These are phyloP conservation scores for Drosophila quadrilineata DNA, from an alignment of 1,140 invertebrate species.

Conservation along the genomic window DNA sequence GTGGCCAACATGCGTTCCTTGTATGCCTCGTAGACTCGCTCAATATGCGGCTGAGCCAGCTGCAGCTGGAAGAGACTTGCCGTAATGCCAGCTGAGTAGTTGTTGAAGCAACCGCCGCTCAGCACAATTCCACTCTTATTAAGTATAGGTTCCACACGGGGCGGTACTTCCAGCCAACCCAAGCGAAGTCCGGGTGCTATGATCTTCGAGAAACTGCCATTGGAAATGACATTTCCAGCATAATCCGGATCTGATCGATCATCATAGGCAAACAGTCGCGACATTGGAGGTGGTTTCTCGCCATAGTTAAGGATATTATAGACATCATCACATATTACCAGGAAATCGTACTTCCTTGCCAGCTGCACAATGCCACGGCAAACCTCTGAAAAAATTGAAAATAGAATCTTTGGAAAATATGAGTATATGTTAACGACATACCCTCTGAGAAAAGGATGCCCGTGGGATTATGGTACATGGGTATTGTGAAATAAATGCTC, in stretches of 20 bases:
- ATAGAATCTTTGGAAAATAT: not conserved
- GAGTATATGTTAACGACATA: conserved; percentile 50
- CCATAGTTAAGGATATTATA: conserved; percentile 86
- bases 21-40: conserved; percentile 81
- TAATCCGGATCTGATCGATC: conserved; percentile 78
- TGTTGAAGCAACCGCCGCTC: conserved; percentile 85
- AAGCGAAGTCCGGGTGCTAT: conserved; percentile 85
- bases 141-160: conserved; percentile 81
- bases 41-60: conserved; percentile 82
- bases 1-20: conserved; percentile 82
- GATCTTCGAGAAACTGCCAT: conserved; percentile 87
- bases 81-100: conserved; percentile 84
- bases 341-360: conserved; percentile 83
- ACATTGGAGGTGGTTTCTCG: conserved; percentile 80
- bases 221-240: conserved; percentile 85
- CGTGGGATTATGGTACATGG: conserved; percentile 86
- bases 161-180: conserved; percentile 86
- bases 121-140: conserved; percentile 82
- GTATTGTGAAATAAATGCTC: conserved; percentile 85
- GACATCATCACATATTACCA: conserved; percentile 86
- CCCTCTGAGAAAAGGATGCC: conserved; percentile 83
- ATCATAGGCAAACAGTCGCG: conserved; percentile 84
- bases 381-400: conserved; percentile 70
- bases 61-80: conserved; percentile 83
- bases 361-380: conserved; percentile 83